These are phyloP conservation scores for Enteromius mattozi DNA, from an alignment of 2,797 vertebrate species.

Conservation along the genomic window DNA sequence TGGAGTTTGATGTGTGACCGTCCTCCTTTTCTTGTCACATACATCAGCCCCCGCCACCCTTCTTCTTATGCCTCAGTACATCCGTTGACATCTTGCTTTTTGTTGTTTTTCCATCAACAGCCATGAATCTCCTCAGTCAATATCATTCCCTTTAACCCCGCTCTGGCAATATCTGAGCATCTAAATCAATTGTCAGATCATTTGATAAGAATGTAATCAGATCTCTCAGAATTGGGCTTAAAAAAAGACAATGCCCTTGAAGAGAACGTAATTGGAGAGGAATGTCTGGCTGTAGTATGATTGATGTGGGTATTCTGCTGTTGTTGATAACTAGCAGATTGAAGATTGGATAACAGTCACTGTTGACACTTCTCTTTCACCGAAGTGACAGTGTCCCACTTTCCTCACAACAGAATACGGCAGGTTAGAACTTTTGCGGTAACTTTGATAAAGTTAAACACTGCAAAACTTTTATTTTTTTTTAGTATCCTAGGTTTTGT, in stretches of 20 bases:
- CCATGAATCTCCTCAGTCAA: slow-evolving; percentile 39
- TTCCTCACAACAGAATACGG: not conserved
- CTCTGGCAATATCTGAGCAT: slow-evolving; percentile 50
- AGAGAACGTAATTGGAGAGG: slow-evolving; percentile 37
- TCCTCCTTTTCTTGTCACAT: slow-evolving; percentile 42
- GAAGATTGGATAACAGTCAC: slow-evolving; percentile 33
- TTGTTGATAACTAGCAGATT: slow-evolving; percentile 52
- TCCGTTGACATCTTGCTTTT: slow-evolving; percentile 37
- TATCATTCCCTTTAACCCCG: slow-evolving; percentile 19
- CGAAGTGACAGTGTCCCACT: slow-evolving; percentile 10
- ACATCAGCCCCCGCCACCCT: slow-evolving; percentile 13
- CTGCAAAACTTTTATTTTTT: not conserved
- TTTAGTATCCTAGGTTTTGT: not conserved
- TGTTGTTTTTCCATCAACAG: slow-evolving; percentile 38
- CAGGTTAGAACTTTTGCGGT: slow-evolving; percentile 2
- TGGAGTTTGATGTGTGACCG: slow-evolving; percentile 46
- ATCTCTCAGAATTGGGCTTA: slow-evolving; percentile 45
- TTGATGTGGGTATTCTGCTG: slow-evolving; percentile 36
- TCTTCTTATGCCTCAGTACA: slow-evolving; percentile 28
- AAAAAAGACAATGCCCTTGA: slow-evolving; percentile 56
- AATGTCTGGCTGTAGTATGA: slow-evolving; percentile 32
- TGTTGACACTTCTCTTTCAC: slow-evolving; percentile 44
- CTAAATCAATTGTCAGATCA: slow-evolving; percentile 56
- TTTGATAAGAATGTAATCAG: slow-evolving; percentile 60
- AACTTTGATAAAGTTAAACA: slow-evolving; percentile 21